phyloP scores from a whole-genome alignment of 2,888 invertebrate species.

The Sminthurides aquaticus region DNA sequence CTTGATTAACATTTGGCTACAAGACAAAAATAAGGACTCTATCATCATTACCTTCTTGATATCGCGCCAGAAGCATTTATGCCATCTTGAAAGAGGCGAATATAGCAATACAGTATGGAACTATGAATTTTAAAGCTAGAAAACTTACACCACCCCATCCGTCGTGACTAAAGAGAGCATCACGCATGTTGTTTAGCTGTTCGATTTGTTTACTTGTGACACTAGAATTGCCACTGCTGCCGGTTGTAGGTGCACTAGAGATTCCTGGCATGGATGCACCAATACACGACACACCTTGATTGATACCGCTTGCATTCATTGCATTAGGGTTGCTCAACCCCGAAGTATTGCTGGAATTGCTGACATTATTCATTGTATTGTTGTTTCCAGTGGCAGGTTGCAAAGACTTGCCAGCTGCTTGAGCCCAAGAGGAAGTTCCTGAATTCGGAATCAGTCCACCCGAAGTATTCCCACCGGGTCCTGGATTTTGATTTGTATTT shows the following conservation, averaged over 20 bases:
- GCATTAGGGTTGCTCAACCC: conserved; percentile 27
- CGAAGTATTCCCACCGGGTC: conserved; percentile 35
- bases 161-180: conserved; percentile 82
- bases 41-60: neutral
- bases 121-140: neutral
- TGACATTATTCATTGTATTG: conserved; percentile 52
- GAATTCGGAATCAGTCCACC: conserved; percentile 37
- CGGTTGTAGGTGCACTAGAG: conserved; percentile 20
- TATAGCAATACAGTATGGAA: too few species aligned
- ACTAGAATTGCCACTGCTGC: conserved; percentile 46
- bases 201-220: conserved; percentile 71
- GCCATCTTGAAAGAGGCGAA: neutral
- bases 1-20: conserved; percentile 86
- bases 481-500: conserved; percentile 33
- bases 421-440: conserved; percentile 49
- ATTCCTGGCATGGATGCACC: conserved; percentile 11
- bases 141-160: conserved; percentile 84
- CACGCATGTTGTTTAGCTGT: conserved; percentile 82
- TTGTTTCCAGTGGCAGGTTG: conserved; percentile 46
- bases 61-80: neutral
- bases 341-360: conserved; percentile 47
- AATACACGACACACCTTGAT: conserved; percentile 12
- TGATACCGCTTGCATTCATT: conserved; percentile 10
- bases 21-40: conserved; percentile 32
- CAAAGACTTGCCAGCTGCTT: conserved; percentile 53